phyloP scores from a whole-genome alignment of 30 jellyfish, hydroid and myxozoan species.

The Rhopilema esculentum region DNA sequence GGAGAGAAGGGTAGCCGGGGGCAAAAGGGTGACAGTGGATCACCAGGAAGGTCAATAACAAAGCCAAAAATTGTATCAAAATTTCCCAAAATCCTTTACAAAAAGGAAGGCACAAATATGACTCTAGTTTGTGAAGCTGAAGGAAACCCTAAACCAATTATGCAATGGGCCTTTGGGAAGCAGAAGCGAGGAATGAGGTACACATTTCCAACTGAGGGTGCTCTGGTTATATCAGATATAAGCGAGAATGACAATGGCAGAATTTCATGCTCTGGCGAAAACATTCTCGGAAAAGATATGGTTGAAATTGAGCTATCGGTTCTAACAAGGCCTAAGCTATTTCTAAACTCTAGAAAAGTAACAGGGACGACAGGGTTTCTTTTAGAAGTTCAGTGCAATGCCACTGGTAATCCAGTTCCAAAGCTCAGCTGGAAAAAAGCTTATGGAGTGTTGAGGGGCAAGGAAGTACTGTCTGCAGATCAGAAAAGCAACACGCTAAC shows the following conservation, averaged over 20 bases:
- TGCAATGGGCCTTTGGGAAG: constrained; percentile 10
- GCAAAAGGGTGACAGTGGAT: constrained; percentile 26
- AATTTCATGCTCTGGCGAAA: constrained; percentile 22
- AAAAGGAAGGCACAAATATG: constrained; percentile 3
- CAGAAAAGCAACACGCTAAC: not conserved
- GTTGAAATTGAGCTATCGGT: constrained; percentile 11
- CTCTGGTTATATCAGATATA: constrained; percentile 9
- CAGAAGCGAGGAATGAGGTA: constrained; percentile 14
- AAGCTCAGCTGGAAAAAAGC: constrained; percentile 25
- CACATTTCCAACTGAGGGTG: constrained; percentile 40
- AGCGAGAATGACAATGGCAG: constrained; percentile 13
- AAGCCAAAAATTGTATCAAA: constrained; percentile 18
- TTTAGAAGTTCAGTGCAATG: constrained; percentile 12
- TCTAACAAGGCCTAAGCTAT: constrained; percentile 23
- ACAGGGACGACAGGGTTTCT: constrained; percentile 14
- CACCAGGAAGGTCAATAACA: constrained; percentile 29
- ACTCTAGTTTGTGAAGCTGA: constrained; percentile 39
- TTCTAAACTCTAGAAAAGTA: not conserved
- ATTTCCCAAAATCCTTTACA: not conserved
- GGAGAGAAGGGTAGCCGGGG: constrained; percentile 12
- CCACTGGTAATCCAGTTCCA: constrained; percentile 45
- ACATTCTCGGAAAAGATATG: constrained; percentile 28
- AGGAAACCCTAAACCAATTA: constrained; percentile 23
- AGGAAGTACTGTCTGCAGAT: constrained; percentile 25
- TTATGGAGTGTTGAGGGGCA: not conserved